Percentiles rank a stretch among this genome's conserved stretches.
Conservation (phyloP, 2,888 invertebrate species). For the Malthinus seriepunctatus region DNA sequence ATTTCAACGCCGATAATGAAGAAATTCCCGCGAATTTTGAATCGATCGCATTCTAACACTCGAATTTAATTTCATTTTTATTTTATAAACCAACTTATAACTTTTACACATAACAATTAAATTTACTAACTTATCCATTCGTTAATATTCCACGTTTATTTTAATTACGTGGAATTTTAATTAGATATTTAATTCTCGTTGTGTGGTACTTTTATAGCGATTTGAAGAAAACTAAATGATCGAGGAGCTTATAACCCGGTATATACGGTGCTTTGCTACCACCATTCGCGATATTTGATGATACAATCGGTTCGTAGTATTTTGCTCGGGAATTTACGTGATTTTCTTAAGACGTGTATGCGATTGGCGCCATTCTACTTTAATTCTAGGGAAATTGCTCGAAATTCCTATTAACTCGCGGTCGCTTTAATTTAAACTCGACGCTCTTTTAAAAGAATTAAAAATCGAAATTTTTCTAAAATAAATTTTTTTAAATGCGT, state of each 20-base stretch:
- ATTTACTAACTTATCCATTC: constrained; percentile 22
- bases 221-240: constrained; percentile 4
- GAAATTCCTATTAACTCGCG: no score
- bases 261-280: not conserved
- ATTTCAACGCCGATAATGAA: constrained; percentile 3
- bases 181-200: not conserved
- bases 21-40: constrained; percentile 29
- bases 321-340: constrained; percentile 6
- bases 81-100: constrained; percentile 22
- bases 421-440: no score
- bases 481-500: no score
- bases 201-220: no score
- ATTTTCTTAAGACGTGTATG: not conserved
- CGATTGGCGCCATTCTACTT: not conserved
- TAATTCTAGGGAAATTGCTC: no score
- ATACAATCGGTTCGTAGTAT: constrained; percentile 1
- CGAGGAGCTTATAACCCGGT: constrained; percentile 1
- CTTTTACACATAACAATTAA: constrained; percentile 19
- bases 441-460: no score
- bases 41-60: not conserved
- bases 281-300: not conserved
- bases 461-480: no score
- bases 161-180: not conserved
- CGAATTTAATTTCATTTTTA: constrained; percentile 15
- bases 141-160: not conserved